A percentile compares a stretch with the other conserved stretches of the same genome.
phyloP scores from a whole-genome alignment of 2,797 vertebrate genomes.

The Lagorchestes hirsutus region DNA sequence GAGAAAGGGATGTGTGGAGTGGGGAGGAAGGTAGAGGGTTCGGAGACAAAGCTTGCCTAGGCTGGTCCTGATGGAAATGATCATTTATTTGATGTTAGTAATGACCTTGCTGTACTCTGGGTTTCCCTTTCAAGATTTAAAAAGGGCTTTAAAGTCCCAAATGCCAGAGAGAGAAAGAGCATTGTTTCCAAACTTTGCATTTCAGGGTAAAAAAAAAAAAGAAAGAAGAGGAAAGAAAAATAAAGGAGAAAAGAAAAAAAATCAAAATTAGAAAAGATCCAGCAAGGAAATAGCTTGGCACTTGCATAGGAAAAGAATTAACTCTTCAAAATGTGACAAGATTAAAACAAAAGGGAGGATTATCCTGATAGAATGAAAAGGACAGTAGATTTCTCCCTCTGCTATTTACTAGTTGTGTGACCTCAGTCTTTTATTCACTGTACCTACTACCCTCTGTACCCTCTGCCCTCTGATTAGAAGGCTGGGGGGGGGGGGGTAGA shows the following conservation, averaged over 20 bases:
- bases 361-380: no score
- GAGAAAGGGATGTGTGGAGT: not conserved
- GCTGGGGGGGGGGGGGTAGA: no score
- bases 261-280: not conserved
- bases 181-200: slow-evolving; percentile 1
- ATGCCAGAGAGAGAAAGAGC: slow-evolving; percentile 11
- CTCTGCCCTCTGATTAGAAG: no score
- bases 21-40: not conserved
- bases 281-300: slow-evolving; percentile 47
- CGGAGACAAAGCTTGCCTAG: slow-evolving; percentile 18
- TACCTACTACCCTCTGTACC: no score
- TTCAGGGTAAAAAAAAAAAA: slow-evolving; percentile 55
- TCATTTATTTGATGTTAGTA: slow-evolving; percentile 33
- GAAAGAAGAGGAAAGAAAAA: slow-evolving; percentile 22
- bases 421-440: no score
- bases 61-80: slow-evolving; percentile 22
- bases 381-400: no score
- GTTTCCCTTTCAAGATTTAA: slow-evolving; percentile 35
- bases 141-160: slow-evolving; percentile 49
- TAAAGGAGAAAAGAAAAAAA: slow-evolving; percentile 50
- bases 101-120: slow-evolving; percentile 22
- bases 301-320: slow-evolving; percentile 56
- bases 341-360: no score
- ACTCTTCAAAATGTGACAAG: slow-evolving; percentile 30
- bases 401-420: no score